These are phyloP conservation scores for Xerus inauris DNA, from an alignment of 2,113 vertebrate genomes.

Conservation along the genomic window DNA sequence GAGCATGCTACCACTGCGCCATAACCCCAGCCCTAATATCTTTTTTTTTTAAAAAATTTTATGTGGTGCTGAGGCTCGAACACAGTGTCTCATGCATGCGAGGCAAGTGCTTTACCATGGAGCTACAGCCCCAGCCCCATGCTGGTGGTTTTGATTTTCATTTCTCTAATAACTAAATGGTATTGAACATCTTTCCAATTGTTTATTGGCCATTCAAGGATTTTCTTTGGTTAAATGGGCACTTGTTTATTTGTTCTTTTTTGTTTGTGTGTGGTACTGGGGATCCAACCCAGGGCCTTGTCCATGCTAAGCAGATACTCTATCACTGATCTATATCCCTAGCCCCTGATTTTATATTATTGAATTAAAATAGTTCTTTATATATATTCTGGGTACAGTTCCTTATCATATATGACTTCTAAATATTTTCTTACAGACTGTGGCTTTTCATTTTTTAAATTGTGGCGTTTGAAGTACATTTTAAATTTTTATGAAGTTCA, in stretches of 20 bases:
- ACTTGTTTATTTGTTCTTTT: background rate
- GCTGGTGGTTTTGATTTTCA: background rate
- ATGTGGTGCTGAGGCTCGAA: too few species aligned
- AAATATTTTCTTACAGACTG: background rate
- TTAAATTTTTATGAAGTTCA: slow-evolving; percentile 10
- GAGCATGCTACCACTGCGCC: too few species aligned
- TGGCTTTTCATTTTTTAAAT: background rate
- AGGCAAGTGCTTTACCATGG: too few species aligned
- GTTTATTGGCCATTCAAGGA: background rate
- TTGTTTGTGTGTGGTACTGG: background rate
- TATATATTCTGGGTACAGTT: background rate
- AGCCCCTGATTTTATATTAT: background rate
- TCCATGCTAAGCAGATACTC: background rate
- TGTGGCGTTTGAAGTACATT: background rate
- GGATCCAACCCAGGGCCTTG: background rate
- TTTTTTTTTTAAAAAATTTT: too few species aligned
- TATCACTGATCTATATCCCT: too few species aligned
- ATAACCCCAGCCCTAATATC: too few species aligned
- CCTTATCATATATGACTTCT: background rate
- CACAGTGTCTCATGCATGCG: too few species aligned
- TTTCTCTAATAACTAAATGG: background rate
- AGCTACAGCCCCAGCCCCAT: too few species aligned
- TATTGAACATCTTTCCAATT: background rate
- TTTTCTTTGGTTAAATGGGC: background rate
- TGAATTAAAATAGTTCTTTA: background rate